Evolutionary conservation across 2,888 invertebrate species (phyloP).

Genomic region (Lapara coniferarum): DNA sequence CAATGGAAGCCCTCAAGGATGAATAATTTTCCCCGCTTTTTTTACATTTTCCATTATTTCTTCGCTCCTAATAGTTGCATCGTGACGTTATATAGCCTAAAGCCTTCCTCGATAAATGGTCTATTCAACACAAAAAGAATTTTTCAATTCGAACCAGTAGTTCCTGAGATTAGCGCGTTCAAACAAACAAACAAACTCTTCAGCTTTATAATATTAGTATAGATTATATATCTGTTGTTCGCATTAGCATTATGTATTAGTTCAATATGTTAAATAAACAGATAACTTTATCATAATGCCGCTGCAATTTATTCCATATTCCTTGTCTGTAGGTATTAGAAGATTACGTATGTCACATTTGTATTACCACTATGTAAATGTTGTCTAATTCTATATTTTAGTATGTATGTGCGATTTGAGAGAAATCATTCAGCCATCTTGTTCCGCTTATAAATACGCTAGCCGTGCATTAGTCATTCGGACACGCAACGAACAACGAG

Average conservation of each 20-base stretch:
- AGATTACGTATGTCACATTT: background rate
- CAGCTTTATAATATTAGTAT: too few species aligned
- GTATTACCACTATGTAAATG: slow-evolving; percentile 3
- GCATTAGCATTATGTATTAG: slow-evolving; percentile 4
- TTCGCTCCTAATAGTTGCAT: too few species aligned
- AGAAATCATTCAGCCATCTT: slow-evolving; percentile 10
- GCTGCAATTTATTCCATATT: slow-evolving; percentile 1
- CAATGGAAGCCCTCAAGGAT: too few species aligned
- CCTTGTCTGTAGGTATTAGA: background rate
- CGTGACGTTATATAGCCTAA: too few species aligned
- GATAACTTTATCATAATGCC: slow-evolving; percentile 14
- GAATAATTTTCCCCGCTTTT: too few species aligned
- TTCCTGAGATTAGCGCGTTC: too few species aligned
- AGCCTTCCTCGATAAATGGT: too few species aligned
- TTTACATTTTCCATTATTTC: too few species aligned
- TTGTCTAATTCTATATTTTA: background rate
- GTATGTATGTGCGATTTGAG: background rate
- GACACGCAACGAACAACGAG: slow-evolving; percentile 27
- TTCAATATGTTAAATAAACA: slow-evolving; percentile 15
- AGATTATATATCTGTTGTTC: background rate
- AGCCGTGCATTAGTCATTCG: slow-evolving; percentile 27
- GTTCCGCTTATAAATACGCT: slow-evolving; percentile 21
- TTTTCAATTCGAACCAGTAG: too few species aligned
- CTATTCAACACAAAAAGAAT: too few species aligned
- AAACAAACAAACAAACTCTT: too few species aligned